Conservation (phyloP, 2,113 vertebrate genomes). For the Takifugu flavidus region DNA sequence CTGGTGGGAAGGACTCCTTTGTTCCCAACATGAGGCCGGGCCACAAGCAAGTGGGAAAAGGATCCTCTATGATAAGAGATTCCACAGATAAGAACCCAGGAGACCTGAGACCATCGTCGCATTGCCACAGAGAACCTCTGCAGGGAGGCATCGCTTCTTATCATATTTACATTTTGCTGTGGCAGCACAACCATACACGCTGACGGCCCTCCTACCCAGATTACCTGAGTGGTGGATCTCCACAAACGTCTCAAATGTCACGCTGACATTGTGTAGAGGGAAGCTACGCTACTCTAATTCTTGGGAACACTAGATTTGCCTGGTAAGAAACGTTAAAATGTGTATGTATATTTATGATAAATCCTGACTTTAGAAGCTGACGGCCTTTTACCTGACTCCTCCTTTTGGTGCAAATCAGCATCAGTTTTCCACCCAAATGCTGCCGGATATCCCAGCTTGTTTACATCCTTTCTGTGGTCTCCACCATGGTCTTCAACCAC, state of each 20-base stretch:
- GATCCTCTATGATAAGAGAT: slow-evolving; percentile 69
- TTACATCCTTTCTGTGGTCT: too few species aligned
- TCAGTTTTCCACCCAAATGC: too few species aligned
- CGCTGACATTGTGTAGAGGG: slow-evolving; percentile 8
- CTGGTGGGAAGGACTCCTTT: slow-evolving; percentile 68
- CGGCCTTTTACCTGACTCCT: too few species aligned
- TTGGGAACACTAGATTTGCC: too few species aligned
- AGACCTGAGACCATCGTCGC: slow-evolving; percentile 52
- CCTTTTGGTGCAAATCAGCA: too few species aligned
- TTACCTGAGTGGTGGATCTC: slow-evolving; percentile 8
- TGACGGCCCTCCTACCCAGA: slow-evolving; percentile 24
- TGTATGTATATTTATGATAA: too few species aligned
- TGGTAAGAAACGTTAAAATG: too few species aligned
- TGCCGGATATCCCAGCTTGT: too few species aligned
- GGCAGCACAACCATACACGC: slow-evolving; percentile 27
- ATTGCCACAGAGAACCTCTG: slow-evolving; percentile 61
- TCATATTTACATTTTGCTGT: slow-evolving; percentile 48
- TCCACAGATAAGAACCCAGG: slow-evolving; percentile 60
- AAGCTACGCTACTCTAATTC: not conserved
- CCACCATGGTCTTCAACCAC: too few species aligned
- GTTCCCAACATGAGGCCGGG: slow-evolving; percentile 68
- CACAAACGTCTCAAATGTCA: slow-evolving; percentile 14
- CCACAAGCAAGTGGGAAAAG: slow-evolving; percentile 58
- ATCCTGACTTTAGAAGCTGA: too few species aligned
- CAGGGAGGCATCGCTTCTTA: slow-evolving; percentile 43